Evolutionary conservation across 2,113 vertebrate genomes (phyloP).

Genomic region (Mesembrinibis cayennensis): DNA sequence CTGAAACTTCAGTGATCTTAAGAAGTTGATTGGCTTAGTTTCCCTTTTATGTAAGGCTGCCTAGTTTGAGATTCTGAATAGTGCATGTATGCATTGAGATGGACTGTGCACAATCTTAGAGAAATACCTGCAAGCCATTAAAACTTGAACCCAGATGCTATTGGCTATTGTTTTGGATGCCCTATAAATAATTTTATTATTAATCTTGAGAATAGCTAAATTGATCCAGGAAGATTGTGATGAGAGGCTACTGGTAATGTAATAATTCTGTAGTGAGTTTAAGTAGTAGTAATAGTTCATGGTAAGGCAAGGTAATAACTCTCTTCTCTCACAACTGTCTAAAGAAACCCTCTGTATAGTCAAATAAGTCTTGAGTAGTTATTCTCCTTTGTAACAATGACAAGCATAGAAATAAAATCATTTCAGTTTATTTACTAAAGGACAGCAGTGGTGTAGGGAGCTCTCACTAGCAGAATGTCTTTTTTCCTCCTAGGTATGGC

Average conservation of each 20-base stretch:
- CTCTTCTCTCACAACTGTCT: background rate
- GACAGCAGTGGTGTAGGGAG: background rate
- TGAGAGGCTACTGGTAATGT: background rate
- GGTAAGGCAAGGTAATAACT: background rate
- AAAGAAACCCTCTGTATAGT: background rate
- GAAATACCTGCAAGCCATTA: background rate
- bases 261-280: background rate
- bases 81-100: fast-evolving
- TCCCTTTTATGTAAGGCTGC: background rate
- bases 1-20: background rate
- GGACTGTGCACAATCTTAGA: background rate
- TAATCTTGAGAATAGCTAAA: background rate
- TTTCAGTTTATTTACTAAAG: background rate
- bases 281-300: background rate
- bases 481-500: constrained; percentile 85
- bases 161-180: background rate
- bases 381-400: background rate
- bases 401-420: background rate
- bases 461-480: background rate
- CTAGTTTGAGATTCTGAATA: background rate
- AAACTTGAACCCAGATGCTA: background rate
- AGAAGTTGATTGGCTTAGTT: background rate
- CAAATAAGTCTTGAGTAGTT: background rate
- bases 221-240: background rate
- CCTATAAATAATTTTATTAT: background rate